A percentile compares a stretch with the other conserved stretches of the same genome.
These are phyloP conservation scores for Colletes collaris DNA, from an alignment of 2,888 invertebrate species.

Conservation along the genomic window DNA sequence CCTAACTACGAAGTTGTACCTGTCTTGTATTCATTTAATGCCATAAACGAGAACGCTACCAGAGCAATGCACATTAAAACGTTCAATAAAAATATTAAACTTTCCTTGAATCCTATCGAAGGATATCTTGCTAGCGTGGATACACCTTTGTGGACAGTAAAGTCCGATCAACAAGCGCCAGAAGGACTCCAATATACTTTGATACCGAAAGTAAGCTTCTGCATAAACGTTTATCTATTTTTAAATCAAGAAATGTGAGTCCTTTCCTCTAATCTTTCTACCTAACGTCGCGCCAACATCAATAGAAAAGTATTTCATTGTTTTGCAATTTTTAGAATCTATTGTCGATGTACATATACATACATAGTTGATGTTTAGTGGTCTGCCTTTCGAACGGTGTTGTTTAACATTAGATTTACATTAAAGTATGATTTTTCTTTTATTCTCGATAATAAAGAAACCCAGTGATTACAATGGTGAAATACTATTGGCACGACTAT, in stretches of 20 bases:
- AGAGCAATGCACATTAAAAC: conserved; percentile 58
- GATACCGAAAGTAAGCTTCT: conserved; percentile 16
- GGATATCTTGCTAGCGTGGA: conserved; percentile 70
- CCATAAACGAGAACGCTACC: conserved; percentile 3
- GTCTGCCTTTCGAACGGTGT: too few relatives aligned
- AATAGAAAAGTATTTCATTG: too few relatives aligned
- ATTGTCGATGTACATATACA: too few relatives aligned
- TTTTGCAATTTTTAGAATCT: too few relatives aligned
- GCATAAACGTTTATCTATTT: background rate
- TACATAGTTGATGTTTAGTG: too few relatives aligned
- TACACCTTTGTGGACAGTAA: conserved; percentile 73
- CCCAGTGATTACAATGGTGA: too few relatives aligned
- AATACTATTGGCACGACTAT: too few relatives aligned
- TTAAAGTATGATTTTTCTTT: too few relatives aligned
- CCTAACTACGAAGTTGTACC: conserved; percentile 75
- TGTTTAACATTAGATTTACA: too few relatives aligned
- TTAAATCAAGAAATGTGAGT: background rate
- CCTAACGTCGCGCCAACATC: too few relatives aligned
- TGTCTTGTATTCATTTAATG: conserved; percentile 60
- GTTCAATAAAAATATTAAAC: conserved; percentile 65
- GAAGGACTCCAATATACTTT: conserved; percentile 20
- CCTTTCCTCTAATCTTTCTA: background rate
- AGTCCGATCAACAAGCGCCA: conserved; percentile 43
- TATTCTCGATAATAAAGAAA: too few relatives aligned
- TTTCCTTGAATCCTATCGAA: conserved; percentile 74